A percentile compares a stretch with the other conserved stretches of the same genome.
phyloP scores from a whole-genome alignment of 2,113 vertebrate genomes.

The Hiodon alosoides region DNA sequence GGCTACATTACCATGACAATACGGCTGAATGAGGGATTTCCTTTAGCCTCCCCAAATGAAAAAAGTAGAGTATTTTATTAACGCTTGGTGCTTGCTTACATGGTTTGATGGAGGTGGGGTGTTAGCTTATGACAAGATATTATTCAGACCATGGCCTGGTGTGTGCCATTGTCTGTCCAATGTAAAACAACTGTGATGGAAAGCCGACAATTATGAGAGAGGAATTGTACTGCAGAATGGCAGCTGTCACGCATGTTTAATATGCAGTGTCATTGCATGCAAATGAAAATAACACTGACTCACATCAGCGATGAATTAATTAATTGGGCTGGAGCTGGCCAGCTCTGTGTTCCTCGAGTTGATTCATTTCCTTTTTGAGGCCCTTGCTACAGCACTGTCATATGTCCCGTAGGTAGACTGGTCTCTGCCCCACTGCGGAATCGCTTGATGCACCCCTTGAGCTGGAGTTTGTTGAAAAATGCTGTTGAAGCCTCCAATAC shows the following conservation, averaged over 20 bases:
- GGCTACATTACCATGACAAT: conserved; percentile 9
- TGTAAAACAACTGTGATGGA: not conserved
- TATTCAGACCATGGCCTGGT: not conserved
- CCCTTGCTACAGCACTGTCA: no score
- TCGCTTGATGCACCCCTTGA: no score
- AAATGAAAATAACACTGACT: not conserved
- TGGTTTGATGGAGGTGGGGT: not conserved
- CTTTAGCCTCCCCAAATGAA: conserved; percentile 1
- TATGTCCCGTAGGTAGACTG: no score
- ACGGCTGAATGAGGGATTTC: conserved; percentile 2
- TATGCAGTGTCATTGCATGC: not conserved
- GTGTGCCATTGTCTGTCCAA: conserved; percentile 2
- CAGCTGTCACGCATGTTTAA: no score
- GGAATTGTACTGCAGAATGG: no score
- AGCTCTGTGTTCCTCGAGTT: not conserved
- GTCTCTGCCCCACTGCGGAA: no score
- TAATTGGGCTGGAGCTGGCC: not conserved
- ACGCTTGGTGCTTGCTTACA: conserved; percentile 8
- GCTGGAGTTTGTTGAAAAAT: no score
- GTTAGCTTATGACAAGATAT: conserved; percentile 9
- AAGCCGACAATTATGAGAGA: no score
- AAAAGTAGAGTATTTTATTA: conserved; percentile 12
- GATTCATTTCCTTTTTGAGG: no score
- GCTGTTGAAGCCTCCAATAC: no score
- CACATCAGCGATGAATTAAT: not conserved